phyloP scores from a whole-genome alignment of 2,888 invertebrate species.

The Gryllus longicercus region DNA sequence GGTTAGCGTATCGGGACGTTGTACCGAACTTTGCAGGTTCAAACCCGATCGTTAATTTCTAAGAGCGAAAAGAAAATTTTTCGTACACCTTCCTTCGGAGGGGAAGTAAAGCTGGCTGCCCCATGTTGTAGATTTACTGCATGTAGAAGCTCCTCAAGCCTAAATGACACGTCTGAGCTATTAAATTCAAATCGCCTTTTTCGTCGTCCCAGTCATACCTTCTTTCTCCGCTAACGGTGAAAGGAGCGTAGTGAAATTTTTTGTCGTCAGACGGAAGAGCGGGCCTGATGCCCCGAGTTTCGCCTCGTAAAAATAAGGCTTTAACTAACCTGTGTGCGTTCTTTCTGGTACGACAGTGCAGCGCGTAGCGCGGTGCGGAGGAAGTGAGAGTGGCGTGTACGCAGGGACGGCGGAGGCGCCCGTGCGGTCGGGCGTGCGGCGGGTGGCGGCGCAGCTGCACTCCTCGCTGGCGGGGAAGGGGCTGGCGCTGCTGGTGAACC shows the following conservation, averaged over 20 bases:
- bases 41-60: neutral
- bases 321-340: too few relatives aligned
- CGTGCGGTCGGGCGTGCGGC: conserved; percentile 65
- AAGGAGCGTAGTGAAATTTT: too few relatives aligned
- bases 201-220: too few relatives aligned
- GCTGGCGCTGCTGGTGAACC: conserved; percentile 69
- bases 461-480: conserved; percentile 67
- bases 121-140: neutral
- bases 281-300: too few relatives aligned
- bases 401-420: conserved; percentile 66
- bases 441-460: conserved; percentile 66
- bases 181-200: neutral
- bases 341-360: too few relatives aligned
- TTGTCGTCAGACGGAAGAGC: too few relatives aligned
- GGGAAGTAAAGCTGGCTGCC: too few relatives aligned
- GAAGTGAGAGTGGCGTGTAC: conserved; percentile 35
- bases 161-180: neutral
- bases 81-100: too few relatives aligned
- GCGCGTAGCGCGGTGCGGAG: too few relatives aligned
- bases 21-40: neutral
- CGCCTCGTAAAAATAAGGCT: too few relatives aligned
- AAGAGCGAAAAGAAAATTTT: neutral
- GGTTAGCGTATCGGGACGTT: neutral
- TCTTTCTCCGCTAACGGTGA: too few relatives aligned
- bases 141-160: neutral